These are phyloP conservation scores for Sminthopsis crassicaudata DNA, from an alignment of 2,113 vertebrate genomes.

Conservation along the genomic window DNA sequence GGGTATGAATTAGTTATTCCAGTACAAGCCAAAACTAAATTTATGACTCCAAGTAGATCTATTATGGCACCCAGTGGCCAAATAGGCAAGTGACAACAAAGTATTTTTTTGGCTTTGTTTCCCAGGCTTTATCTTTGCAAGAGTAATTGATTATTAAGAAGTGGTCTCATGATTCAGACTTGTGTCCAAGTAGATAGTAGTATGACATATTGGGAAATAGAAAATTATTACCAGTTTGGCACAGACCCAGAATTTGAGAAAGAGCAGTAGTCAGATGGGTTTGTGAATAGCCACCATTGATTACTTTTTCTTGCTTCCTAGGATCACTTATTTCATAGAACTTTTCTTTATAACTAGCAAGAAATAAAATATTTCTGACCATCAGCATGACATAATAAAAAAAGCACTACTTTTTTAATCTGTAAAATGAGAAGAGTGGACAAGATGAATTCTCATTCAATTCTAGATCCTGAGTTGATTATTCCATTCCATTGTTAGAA, in stretches of 20 bases:
- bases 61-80: constrained; percentile 70
- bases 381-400: not conserved
- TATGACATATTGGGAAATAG: not conserved
- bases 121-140: constrained; percentile 26
- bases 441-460: not conserved
- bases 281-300: not conserved
- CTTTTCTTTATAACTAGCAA: not conserved
- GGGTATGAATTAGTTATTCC: not conserved
- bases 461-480: not conserved
- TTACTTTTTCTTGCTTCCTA: not conserved
- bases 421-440: not conserved
- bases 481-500: not conserved
- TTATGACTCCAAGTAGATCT: constrained; percentile 55
- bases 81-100: constrained; percentile 60
- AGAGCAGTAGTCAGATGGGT: not conserved
- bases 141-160: constrained; percentile 22
- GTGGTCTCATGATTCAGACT: constrained; percentile 37
- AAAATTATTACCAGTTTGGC: not conserved
- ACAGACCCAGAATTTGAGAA: constrained; percentile 8
- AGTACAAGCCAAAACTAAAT: not conserved
- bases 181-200: not conserved
- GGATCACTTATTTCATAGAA: not conserved
- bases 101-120: not conserved
- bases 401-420: not conserved
- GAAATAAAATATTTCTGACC: not conserved